Base-by-base conservation (phyloP, 37 sponge, comb jelly and placozoan species). In the Aplysina aerophoba region DNA sequence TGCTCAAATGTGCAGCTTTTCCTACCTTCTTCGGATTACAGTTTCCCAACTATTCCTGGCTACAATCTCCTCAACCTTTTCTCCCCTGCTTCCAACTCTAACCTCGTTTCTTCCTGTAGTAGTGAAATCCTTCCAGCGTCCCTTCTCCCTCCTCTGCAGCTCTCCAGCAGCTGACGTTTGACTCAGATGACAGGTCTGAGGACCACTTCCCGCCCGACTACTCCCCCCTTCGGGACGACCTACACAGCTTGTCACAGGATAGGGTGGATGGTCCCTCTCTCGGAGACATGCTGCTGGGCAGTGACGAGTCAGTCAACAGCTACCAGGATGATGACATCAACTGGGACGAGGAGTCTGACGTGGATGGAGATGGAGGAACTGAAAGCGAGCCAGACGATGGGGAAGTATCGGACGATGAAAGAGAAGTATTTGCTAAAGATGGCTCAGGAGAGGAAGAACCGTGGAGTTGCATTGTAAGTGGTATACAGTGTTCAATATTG, bases 281-380 rank as follows among this genome's bases (percentile, higher is more conserved):
- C n/a, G 36, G 21, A 15, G 17, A 39, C 57, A 21, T n/a, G 14
- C 13, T 35, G 55, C 4, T 16, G 80, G 36, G 55, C n/a, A 55
- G 30, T 50, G 55, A 53, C 55, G 80, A 79, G 25, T 17, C 34
- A 44, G 80, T n/a, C n/a, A n/a, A 13, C 36, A 22, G 30, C 27
- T 71, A 61, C 25, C 4, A 8, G 17, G 66, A 25, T 82, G 64
- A 24, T 4, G 83, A 59, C 50, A 44, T 44, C 8, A 8, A 44
- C 71, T 24, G 31, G n/a, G 83, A 82, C 31, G 66, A 82, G n/a
- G 83, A 82, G 31, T 31, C 21, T 71, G 73, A 71, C 37, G 37
- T 4, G n/a, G 73, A 71, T 36, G 73, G 3, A 71, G 34, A 36
- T 15, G 73, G 6, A 28, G 73, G 28, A 3, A 21, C 4, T 71